Evolutionary conservation across 2,888 invertebrate genomes (phyloP), one percentile per base, ranked within the genome.

Genomic region (Mythimna vitellina): DNA sequence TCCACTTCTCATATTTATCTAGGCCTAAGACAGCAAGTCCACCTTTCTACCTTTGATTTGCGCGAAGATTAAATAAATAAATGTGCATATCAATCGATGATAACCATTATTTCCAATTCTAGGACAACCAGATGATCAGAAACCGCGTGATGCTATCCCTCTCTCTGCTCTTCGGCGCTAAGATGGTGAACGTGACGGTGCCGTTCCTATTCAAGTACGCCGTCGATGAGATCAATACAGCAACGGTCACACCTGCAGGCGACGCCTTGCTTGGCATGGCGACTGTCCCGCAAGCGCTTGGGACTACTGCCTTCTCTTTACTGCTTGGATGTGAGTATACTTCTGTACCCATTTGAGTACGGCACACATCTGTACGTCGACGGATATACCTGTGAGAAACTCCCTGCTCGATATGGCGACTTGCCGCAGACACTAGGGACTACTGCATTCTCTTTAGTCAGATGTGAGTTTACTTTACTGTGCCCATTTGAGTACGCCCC

Each of bases 141-240:
- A 96, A 97, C 80, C 97, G 99, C 79, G 99, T 99, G 25, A 97
- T 98, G 89, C 88, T 99, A 60, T 99, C 99, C 9, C 92, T 99
- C 64, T 97, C 98, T 1, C 96, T 99, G 62, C 95, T 99, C 66
- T 97, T 98, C 66, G 97, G 98, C 56, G 98, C 99, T 46, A 99
- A 99, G 96, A 91, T 99, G 67, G 94, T 99, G 89, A 99, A 98
- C 89, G 99, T 99, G 3, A 96, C 97, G 63, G 99, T 99, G 35
- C 99, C 99, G 17, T 99, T 99, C 95, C 94, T 99, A 72, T 99
- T 99, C 94, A 99, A 99, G 93, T 98, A 98, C 90, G 98, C 98
- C 0, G 97, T 99, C 73, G 99, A 99, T 92, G 97, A 97, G 83
- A 97, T 99, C 78, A 99, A 99, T 90, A 94, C 96, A 9, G 93